Percentiles rank a stretch among this genome's conserved stretches.
These are phyloP conservation scores for Oasisia sp. DNA, from an alignment of 2,888 invertebrate genomes.

Conservation along the genomic window DNA sequence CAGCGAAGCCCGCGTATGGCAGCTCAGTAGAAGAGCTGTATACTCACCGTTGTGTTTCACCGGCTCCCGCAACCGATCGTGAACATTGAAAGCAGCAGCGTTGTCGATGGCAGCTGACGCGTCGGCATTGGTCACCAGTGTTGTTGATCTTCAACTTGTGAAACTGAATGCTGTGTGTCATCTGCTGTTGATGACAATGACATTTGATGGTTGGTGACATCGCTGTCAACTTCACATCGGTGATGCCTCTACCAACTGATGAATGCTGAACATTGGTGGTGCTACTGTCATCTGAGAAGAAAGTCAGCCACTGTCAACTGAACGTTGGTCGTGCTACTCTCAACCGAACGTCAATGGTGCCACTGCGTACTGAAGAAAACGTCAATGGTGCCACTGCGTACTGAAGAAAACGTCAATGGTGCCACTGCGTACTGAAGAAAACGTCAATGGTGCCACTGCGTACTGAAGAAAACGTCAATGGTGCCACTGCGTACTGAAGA, in stretches of 20 bases:
- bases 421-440: too few species aligned
- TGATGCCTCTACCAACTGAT: neutral
- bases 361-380: too few species aligned
- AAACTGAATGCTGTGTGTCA: conserved; percentile 1
- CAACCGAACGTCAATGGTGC: too few species aligned
- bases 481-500: too few species aligned
- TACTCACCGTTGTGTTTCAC: neutral
- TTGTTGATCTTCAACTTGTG: neutral
- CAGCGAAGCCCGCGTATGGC: neutral
- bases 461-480: too few species aligned
- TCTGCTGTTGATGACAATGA: neutral
- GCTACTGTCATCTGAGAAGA: too few species aligned
- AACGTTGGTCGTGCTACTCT: too few species aligned
- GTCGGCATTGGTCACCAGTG: neutral
- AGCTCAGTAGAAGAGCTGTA: neutral
- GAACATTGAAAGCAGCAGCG: neutral
- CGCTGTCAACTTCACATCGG: neutral
- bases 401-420: too few species aligned
- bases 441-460: too few species aligned
- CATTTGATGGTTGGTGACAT: neutral
- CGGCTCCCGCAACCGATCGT: neutral
- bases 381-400: too few species aligned
- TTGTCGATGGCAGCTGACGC: neutral
- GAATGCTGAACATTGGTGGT: neutral
- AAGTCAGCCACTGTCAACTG: neutral